Evolutionary conservation across 2,113 vertebrate genomes (phyloP), one percentile per base, ranked within the genome.

Genomic region (Atherinomorus stipes): DNA sequence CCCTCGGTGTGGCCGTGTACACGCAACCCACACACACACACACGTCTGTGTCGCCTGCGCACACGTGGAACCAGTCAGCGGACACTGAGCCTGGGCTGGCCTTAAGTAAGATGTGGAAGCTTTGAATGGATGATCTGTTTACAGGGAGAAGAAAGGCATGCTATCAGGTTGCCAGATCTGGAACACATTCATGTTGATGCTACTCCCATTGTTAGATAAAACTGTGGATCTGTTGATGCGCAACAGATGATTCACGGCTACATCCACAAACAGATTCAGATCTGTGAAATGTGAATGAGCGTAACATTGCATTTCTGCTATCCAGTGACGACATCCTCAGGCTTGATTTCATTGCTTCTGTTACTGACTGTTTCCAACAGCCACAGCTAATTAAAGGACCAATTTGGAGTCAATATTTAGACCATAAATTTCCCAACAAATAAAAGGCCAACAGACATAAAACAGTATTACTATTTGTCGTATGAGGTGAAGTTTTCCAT

Each of bases 71-170:
- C 81, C 86, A 92, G 88, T 92, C 90, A 91, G 80, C 31, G 79
- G 81, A 88, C 89, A 86, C 81, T 63, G 86, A 86, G 84, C 74
- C 76, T 7, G 40, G 64, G 53, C 74, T 60, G 86, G 88, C 83
- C 85, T 90, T 88, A 87, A 91, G 83, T 84, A 74, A 90, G 86
- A 91, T 47, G 83, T 68, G 72, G 78, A 87, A 77, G 85, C 88
- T 90, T 90, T 90, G 87, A 92, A 91, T 85, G 77, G 84, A 91
- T 85, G 87, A 92, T 92, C 89, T 93, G 92, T 92, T 93, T 90
- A 91, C 88, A 77, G 86, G 87, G 76, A 85, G 86, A 91, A 90
- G 85, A 91, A 89, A 89, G 82, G 79, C 74, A 19, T 25, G 62
- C 80, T 89, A 89, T 92, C 90, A 51, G 71, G 73, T 92, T 91